A percentile compares a stretch with the other conserved stretches of the same genome.
phyloP scores from a whole-genome alignment of 2,797 vertebrate genomes.

The Scomberomorus guttatus region DNA sequence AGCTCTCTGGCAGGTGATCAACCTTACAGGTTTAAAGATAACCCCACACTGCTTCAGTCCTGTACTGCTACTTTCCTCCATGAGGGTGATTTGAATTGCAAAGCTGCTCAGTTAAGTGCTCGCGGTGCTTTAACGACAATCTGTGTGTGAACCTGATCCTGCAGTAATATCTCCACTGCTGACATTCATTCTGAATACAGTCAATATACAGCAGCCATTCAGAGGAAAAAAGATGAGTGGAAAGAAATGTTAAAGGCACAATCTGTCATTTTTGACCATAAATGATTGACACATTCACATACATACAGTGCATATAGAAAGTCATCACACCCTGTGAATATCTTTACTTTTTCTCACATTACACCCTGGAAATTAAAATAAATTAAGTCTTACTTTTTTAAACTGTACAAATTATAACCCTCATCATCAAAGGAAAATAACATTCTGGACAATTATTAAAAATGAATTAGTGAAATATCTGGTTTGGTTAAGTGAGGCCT shows the following conservation, averaged over 20 bases:
- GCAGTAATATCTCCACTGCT: too few species aligned
- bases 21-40: not conserved
- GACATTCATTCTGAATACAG: not conserved
- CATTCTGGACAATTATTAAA: too few species aligned
- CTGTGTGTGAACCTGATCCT: not conserved
- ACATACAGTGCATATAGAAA: not conserved
- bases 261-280: not conserved
- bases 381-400: too few species aligned
- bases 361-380: too few species aligned
- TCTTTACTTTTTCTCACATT: too few species aligned
- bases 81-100: conserved; percentile 39
- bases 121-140: conserved; percentile 11
- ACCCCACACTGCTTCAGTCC: not conserved
- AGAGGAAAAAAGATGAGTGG: not conserved
- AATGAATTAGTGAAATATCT: too few species aligned
- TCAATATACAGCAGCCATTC: too few species aligned
- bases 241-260: not conserved
- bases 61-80: conserved; percentile 1
- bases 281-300: not conserved
- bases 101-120: conserved; percentile 40
- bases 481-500: too few species aligned
- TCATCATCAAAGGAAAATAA: too few species aligned
- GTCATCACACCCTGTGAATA: too few species aligned
- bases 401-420: too few species aligned
- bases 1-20: too few species aligned